Base-by-base conservation (phyloP, 2,888 invertebrate genomes). In the Acanthopleura granulata region DNA sequence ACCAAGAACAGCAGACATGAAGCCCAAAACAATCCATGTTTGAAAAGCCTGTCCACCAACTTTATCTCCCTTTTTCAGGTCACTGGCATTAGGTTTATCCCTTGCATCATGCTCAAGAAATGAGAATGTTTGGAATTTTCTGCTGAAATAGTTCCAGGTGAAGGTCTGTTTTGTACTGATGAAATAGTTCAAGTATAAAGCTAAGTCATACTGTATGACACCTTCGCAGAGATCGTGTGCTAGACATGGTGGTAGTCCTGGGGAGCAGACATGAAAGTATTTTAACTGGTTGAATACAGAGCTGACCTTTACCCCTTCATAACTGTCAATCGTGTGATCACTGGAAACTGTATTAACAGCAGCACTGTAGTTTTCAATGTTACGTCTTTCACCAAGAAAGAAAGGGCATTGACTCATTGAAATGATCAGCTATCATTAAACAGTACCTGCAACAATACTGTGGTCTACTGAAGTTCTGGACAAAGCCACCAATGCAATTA, bases 391-490 rank as follows among this genome's bases (percentile, higher is more conserved):
- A 4, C 71, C 71, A 71, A 49, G n/a, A n/a, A n/a, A n/a, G n/a
- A n/a, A n/a, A n/a, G n/a, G n/a, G n/a, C n/a, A n/a, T n/a, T n/a
- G n/a, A n/a, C n/a, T n/a, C n/a, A n/a, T n/a, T n/a, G n/a, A n/a
- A n/a, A n/a, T n/a, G n/a, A 49, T 27, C 69, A 25, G 49, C 49
- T 69, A 9, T 49, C 1, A 70, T 40, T 1, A 69, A 29, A n/a
- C 66, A 70, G 51, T 74, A 74, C 18, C 74, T 66, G 40, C 74
- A 74, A 9, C 1, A 16, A 50, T 74, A 74, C 16, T 69, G 49
- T 6, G 49, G 49, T 22, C 18, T 73, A 22, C 50, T 72, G 22
- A 73, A 73, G 40, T 73, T 73, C 62, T 73, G 29, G 9, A 62
- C 61, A 29, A 62, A 73, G 4, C 61, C 73, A 27, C n/a, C 22